Percentiles rank a stretch among this genome's conserved stretches.
These are phyloP conservation scores for Anguilla pacifica DNA, from an alignment of 2,797 vertebrate species.

Conservation along the genomic window DNA sequence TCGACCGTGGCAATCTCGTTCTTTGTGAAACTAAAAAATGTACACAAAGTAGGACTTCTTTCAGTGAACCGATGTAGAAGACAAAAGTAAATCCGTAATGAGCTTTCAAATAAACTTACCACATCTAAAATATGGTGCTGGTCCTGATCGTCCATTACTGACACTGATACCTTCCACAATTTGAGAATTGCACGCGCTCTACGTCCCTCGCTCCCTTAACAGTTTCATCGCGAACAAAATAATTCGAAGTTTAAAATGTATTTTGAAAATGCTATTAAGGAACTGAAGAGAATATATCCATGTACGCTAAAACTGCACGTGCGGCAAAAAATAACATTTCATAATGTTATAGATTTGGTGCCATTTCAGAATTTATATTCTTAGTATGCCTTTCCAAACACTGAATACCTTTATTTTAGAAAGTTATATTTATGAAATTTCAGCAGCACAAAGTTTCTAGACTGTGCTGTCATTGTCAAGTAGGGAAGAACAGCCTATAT, in stretches of 20 bases:
- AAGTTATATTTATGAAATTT: background rate
- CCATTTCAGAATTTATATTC: slow-evolving; percentile 7
- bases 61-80: background rate
- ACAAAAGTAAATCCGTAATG: slow-evolving; percentile 21
- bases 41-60: background rate
- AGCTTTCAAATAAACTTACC: slow-evolving; percentile 40
- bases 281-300: background rate
- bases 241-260: background rate
- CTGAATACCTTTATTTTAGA: background rate
- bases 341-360: slow-evolving; percentile 4
- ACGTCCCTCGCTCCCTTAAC: background rate
- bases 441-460: background rate
- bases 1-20: background rate
- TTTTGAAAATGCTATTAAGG: slow-evolving; percentile 7
- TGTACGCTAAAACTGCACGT: background rate
- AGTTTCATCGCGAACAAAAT: background rate
- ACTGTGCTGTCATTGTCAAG: background rate
- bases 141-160: slow-evolving; percentile 37
- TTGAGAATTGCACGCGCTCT: slow-evolving; percentile 27
- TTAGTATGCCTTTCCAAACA: slow-evolving; percentile 16
- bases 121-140: slow-evolving; percentile 44
- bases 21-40: background rate
- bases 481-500: background rate
- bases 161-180: slow-evolving; percentile 46
- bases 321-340: background rate